Base-by-base conservation (phyloP, 1,140 invertebrate species). In the Saxidomus purpurata region DNA sequence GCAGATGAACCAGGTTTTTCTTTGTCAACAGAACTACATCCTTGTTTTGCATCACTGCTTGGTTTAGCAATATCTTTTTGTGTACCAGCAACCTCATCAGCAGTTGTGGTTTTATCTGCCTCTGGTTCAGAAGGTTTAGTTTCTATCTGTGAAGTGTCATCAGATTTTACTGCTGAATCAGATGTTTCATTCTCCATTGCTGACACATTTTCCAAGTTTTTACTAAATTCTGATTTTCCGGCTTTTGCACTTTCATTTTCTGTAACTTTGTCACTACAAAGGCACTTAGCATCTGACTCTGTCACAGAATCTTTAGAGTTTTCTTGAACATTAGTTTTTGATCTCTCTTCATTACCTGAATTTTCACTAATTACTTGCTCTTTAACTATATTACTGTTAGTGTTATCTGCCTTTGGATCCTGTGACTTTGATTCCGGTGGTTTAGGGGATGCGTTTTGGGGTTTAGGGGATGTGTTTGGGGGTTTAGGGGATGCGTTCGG, bases 21-120 rank as follows among this genome's bases (percentile, higher is more conserved):
- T 49, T 59, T 76, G 28, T 86, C 52, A 9, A 25, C 49, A 49
- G n/a, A 38, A 76, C 83, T 86, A 76, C 49, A 38, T 0, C 71
- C 36, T 59, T 31, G 67, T 31, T 76, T 40, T 92, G 69, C 67
- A 61, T 67, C 47, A 74, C 67, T 59, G 36, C 40, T 69, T 38
- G 38, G 34, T 31, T 59, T 74, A 19, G 76, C 38, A 36, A 55
- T 22, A 13, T 49, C 52, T 25, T 47, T 28, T 31, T 36, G 17
- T n/a, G 28, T 13, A 82, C 47, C 31, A 34, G 15, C 31, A 19
- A 2, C 25, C 31, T 19, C 34, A 77, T 61, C 43, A 15, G 28
- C 28, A 81, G 19, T 2, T 55, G 49, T n/a, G 19, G 11, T 49
- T n/a, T 59, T 34, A 63, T 31, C 19, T 88, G 11, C 28, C 15